Base-by-base conservation (phyloP, 2,797 vertebrate genomes). In the Atherinosoma microstoma region DNA sequence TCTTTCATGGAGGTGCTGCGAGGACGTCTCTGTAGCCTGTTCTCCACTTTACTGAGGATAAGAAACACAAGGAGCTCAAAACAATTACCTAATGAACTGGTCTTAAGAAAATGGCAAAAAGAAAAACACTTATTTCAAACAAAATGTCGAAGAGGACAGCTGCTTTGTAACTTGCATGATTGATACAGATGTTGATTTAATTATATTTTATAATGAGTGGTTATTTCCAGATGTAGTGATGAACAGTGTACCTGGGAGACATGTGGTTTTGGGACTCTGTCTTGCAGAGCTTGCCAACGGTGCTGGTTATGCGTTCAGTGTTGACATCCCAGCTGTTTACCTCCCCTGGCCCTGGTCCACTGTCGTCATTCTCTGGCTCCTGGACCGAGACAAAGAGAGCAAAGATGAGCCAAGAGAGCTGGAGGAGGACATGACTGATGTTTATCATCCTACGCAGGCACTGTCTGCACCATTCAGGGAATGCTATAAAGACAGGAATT, bases 251-350 rank as follows among this genome's bases (percentile, higher is more conserved):
- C 95, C 95, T 95, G 58, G 95, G 95, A 53, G 96, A 96, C 93
- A 95, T 95, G 91, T 95, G 94, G 70, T 94, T 96, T 79, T 96
- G 96, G 36, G 96, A 96, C 87, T 96, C 96, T 0, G 95, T 94
- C 87, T 96, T 96, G 89, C 91, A 93, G 79, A 96, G 95, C 70
- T 96, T 96, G 73, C 93, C 94, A 65, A 93, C 84, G 10, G 91
- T 83, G 91, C 90, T 86, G 63, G 93, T 89, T n/a, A 94, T 80
- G 64, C 94, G 88, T 71, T 96, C 95, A 1, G 87, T 67, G 78
- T 86, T 93, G 72, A 91, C 73, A 53, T 96, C 95, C 95, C 95
- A 94, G 91, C 83, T 90, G 82, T 80, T 91, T 51, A 89, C 84
- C 54, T 95, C 95, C 32, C 84, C 92, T 4, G 74, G 70, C 36